phyloP scores from a whole-genome alignment of 2,888 invertebrate genomes.

The Eustalomyia histrio region DNA sequence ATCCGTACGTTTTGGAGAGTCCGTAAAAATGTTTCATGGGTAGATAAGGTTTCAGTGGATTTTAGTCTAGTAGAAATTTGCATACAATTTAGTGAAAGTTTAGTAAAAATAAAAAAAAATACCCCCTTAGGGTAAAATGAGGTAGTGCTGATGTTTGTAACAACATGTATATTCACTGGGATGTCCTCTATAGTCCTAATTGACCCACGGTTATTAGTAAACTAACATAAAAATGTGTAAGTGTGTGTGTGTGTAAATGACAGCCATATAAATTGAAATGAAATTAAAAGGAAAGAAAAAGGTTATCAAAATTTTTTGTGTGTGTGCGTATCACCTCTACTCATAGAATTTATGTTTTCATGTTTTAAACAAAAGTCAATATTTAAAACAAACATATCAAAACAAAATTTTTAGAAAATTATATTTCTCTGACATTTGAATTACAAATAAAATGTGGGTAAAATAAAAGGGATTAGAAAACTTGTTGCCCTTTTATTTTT shows the following conservation, averaged over 20 bases:
- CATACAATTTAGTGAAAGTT: too few relatives aligned
- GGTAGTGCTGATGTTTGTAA: too few relatives aligned
- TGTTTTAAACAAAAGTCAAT: conserved; percentile 23
- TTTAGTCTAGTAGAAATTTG: too few relatives aligned
- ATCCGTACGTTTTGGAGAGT: too few relatives aligned
- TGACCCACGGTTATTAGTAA: neutral
- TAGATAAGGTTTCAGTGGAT: too few relatives aligned
- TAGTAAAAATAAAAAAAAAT: too few relatives aligned
- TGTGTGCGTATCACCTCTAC: neutral
- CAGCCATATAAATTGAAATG: conserved; percentile 1
- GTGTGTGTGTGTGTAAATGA: conserved; percentile 4
- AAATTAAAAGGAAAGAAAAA: conserved; percentile 11
- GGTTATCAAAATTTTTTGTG: neutral
- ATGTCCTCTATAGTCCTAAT: too few relatives aligned
- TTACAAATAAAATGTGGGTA: neutral
- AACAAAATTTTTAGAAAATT: conserved; percentile 3
- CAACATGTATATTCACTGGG: too few relatives aligned
- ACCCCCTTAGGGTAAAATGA: too few relatives aligned
- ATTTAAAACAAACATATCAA: conserved; percentile 18
- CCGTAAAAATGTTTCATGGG: too few relatives aligned
- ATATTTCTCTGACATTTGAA: conserved; percentile 10
- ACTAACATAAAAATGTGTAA: neutral
- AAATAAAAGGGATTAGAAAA: neutral
- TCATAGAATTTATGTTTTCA: neutral
- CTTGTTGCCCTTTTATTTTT: neutral